Conservation (phyloP, 2,797 vertebrate species). For the Tarsius wallacei region DNA sequence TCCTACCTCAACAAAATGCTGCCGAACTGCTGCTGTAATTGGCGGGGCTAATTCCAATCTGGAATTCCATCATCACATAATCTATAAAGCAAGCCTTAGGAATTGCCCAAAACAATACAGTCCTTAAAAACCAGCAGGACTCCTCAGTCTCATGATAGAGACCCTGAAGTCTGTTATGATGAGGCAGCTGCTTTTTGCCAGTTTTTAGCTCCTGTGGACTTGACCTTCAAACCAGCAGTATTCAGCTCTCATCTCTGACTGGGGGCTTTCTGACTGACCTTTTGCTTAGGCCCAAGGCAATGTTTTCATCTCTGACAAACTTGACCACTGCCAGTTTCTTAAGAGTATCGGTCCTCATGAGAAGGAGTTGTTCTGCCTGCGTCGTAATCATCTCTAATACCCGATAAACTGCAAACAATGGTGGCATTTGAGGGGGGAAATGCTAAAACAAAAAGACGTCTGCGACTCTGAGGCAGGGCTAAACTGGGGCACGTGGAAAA, state of each 20-base stretch:
- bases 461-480: conserved; percentile 62
- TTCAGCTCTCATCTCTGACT: conserved; percentile 38
- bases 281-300: conserved; percentile 81
- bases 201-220: conserved; percentile 43
- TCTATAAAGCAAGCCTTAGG: not conserved
- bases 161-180: conserved; percentile 33
- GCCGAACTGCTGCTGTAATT: not conserved
- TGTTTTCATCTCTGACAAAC: conserved; percentile 80
- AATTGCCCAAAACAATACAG: not conserved
- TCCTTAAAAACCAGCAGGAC: conserved; percentile 37
- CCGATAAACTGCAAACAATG: conserved; percentile 82
- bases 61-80: not conserved
- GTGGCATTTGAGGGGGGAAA: conserved; percentile 58
- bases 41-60: not conserved
- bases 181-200: conserved; percentile 43
- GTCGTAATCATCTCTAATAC: conserved; percentile 80
- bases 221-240: conserved; percentile 75
- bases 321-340: conserved; percentile 70
- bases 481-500: conserved; percentile 77
- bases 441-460: conserved; percentile 56
- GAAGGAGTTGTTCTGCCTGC: conserved; percentile 65
- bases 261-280: conserved; percentile 75
- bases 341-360: conserved; percentile 64
- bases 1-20: not conserved
- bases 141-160: conserved; percentile 43